A percentile compares a stretch with the other conserved stretches of the same genome.
Evolutionary conservation across 2,113 vertebrate genomes (phyloP).

Genomic region (Perognathus longimembris): DNA sequence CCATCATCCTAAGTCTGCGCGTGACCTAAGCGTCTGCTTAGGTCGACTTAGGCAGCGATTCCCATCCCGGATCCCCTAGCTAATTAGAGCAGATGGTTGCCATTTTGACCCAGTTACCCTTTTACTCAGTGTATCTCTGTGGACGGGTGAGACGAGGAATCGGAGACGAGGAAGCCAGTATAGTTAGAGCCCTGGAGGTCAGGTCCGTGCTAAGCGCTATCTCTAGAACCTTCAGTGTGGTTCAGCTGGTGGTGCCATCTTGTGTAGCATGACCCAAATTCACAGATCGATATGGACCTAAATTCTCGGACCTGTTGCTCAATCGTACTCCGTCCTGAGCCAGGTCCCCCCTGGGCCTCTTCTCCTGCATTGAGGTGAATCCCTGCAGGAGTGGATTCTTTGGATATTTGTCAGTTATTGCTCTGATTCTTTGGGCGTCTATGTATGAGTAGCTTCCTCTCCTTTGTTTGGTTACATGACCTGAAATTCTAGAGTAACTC

Average conservation of each 20-base stretch:
- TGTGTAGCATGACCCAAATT: not conserved
- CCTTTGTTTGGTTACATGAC: not conserved
- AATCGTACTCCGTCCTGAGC: rapidly evolving
- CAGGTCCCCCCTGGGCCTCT: rapidly evolving
- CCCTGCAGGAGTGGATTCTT: too few relatives aligned
- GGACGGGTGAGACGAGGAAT: not conserved
- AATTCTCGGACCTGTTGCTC: not conserved
- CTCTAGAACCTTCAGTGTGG: not conserved
- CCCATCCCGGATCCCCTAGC: not conserved
- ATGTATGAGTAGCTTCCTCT: too few relatives aligned
- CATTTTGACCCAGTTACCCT: not conserved
- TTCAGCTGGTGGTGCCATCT: not conserved
- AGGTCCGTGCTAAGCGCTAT: too few relatives aligned
- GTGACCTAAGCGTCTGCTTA: not conserved
- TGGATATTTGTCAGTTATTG: too few relatives aligned
- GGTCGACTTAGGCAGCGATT: not conserved
- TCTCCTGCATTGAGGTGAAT: rapidly evolving
- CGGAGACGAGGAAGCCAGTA: not conserved
- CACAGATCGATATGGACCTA: not conserved
- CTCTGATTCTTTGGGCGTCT: not conserved
- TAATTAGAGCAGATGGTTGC: not conserved
- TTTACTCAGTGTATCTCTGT: not conserved
- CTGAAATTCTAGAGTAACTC: not conserved
- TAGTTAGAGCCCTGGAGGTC: not conserved
- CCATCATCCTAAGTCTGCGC: not conserved